phyloP scores from a whole-genome alignment of 2,888 invertebrate genomes.

The Pantelozetes paolii region DNA sequence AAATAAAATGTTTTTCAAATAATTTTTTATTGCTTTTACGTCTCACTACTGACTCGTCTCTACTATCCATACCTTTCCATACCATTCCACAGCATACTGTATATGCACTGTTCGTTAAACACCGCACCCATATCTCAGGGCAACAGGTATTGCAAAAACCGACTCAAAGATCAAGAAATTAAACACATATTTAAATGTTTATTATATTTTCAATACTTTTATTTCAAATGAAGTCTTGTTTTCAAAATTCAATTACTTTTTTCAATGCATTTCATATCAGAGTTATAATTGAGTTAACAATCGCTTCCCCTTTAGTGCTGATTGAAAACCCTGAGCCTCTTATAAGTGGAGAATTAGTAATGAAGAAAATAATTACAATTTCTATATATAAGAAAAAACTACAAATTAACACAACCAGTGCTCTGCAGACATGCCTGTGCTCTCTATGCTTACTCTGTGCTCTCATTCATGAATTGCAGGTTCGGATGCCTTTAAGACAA shows the following conservation, averaged over 20 bases:
- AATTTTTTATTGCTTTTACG: too few species aligned
- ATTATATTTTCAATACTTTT: too few species aligned
- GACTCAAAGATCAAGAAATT: too few species aligned
- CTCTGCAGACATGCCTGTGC: not conserved
- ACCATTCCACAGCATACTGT: too few species aligned
- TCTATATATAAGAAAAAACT: not conserved
- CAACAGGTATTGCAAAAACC: not conserved
- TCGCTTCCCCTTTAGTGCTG: not conserved
- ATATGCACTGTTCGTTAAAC: too few species aligned
- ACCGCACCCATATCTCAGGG: not conserved
- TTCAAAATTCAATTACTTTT: too few species aligned
- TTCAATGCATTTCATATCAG: too few species aligned
- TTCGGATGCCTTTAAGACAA: not conserved
- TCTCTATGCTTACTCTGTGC: not conserved
- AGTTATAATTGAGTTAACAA: conserved; percentile 4
- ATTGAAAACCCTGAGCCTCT: not conserved
- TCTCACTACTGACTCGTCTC: too few species aligned
- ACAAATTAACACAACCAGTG: too few species aligned
- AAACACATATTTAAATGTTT: too few species aligned
- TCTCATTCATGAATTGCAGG: not conserved
- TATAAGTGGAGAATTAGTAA: too few species aligned
- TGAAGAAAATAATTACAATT: conserved; percentile 8
- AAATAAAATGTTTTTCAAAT: not conserved
- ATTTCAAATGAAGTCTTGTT: too few species aligned
- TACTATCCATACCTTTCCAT: not conserved